Conservation (phyloP, 2,888 invertebrate genomes). For the Macropis europaea region DNA sequence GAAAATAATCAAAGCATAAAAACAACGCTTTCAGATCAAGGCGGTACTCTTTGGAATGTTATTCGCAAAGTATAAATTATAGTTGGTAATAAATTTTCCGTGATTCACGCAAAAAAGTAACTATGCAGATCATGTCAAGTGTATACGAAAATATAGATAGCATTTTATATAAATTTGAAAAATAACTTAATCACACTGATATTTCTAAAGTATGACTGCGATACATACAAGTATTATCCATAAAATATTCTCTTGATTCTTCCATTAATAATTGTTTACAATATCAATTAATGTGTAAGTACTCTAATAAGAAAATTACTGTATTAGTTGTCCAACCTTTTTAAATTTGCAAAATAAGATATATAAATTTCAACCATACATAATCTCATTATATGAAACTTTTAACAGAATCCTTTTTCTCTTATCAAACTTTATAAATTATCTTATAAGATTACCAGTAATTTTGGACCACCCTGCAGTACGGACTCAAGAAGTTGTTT, state of each 20-base stretch:
- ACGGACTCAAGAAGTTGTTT: slow-evolving; percentile 38
- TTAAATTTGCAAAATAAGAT: slow-evolving; percentile 32
- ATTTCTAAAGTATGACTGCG: slow-evolving; percentile 46
- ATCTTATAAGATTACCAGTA: slow-evolving; percentile 26
- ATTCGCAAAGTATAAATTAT: slow-evolving; percentile 17
- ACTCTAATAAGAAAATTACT: slow-evolving; percentile 39
- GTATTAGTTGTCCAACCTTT: slow-evolving; percentile 9
- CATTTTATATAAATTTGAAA: slow-evolving; percentile 27
- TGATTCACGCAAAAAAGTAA: slow-evolving; percentile 26
- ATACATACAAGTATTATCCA: slow-evolving; percentile 62
- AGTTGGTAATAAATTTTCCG: slow-evolving; percentile 21
- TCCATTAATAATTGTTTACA: slow-evolving; percentile 61
- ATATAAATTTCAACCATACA: slow-evolving; percentile 28
- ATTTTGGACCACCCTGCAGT: slow-evolving; percentile 58
- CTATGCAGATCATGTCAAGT: slow-evolving; percentile 21
- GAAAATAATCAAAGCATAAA: slow-evolving; percentile 13
- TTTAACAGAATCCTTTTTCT: slow-evolving; percentile 26
- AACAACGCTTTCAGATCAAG: slow-evolving; percentile 15
- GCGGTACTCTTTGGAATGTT: slow-evolving; percentile 45
- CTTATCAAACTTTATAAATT: slow-evolving; percentile 41
- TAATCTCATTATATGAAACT: slow-evolving; percentile 39
- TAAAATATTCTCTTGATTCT: slow-evolving; percentile 43
- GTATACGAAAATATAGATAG: slow-evolving; percentile 22
- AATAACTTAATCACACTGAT: slow-evolving; percentile 30
- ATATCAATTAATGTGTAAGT: slow-evolving; percentile 42